Evolutionary conservation across 2,888 invertebrate species (phyloP).

Genomic region (Sialis lutaria): DNA sequence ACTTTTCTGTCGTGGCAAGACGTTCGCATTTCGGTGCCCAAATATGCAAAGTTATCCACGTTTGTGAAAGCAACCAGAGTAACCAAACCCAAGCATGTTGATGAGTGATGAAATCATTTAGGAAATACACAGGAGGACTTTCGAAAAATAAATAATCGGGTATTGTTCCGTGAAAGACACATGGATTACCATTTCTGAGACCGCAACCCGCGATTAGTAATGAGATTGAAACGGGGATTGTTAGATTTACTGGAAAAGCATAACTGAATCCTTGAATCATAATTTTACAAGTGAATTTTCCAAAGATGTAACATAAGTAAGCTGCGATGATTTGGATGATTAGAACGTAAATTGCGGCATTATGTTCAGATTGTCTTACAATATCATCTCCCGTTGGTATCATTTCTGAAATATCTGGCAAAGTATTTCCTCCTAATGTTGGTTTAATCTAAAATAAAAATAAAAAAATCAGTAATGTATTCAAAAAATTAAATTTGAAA

Average conservation of each 20-base stretch:
- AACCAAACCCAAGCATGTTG: slow-evolving; percentile 91
- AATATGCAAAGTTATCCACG: slow-evolving; percentile 92
- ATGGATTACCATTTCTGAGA: slow-evolving; percentile 67
- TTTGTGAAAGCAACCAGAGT: slow-evolving; percentile 83
- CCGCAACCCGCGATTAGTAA: slow-evolving; percentile 78
- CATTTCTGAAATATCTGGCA: slow-evolving; percentile 60
- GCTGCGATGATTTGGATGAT: slow-evolving; percentile 68
- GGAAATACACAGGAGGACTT: slow-evolving; percentile 64
- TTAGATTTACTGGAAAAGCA: slow-evolving; percentile 87
- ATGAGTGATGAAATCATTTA: slow-evolving; percentile 68
- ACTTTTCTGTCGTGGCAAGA: slow-evolving; percentile 87
- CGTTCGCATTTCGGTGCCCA: slow-evolving; percentile 98
- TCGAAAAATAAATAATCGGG: slow-evolving; percentile 87
- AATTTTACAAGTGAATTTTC: slow-evolving; percentile 92
- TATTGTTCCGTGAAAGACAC: slow-evolving; percentile 71
- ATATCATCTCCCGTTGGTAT: slow-evolving; percentile 60
- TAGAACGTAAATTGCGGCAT: slow-evolving; percentile 58
- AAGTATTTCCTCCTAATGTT: slow-evolving; percentile 35
- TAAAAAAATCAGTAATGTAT: no score
- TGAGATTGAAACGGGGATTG: slow-evolving; percentile 79
- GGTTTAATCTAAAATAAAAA: slow-evolving; percentile 35
- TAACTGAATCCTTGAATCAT: slow-evolving; percentile 95
- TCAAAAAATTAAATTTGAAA: no score
- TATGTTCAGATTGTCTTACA: slow-evolving; percentile 49
- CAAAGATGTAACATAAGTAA: slow-evolving; percentile 80